Percentiles rank a stretch among this genome's conserved stretches.
Evolutionary conservation across 2,888 invertebrate genomes (phyloP).

Genomic region (Blastobasis adustella): DNA sequence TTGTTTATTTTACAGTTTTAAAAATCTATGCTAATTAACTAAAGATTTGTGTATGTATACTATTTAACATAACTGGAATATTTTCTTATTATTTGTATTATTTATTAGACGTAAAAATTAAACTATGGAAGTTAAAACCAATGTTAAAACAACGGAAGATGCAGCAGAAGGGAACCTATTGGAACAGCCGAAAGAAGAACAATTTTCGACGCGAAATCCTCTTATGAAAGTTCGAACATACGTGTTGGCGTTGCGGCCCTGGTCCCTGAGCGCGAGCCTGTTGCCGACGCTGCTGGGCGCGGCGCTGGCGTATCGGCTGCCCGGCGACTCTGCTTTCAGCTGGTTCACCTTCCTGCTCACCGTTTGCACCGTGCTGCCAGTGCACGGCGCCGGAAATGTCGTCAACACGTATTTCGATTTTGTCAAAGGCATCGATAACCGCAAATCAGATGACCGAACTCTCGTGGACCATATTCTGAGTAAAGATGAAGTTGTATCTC

Average conservation of each 20-base stretch:
- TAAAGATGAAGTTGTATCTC: slow-evolving; percentile 83
- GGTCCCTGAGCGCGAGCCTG: slow-evolving; percentile 94
- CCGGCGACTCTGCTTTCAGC: slow-evolving; percentile 84
- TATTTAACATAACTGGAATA: no score
- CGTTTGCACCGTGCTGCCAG: slow-evolving; percentile 89
- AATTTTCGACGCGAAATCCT: slow-evolving; percentile 59
- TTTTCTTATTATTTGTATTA: no score
- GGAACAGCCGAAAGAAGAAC: slow-evolving; percentile 57
- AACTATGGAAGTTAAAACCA: no score
- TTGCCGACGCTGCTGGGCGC: slow-evolving; percentile 94
- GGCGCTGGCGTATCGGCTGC: slow-evolving; percentile 89
- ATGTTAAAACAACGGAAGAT: no score
- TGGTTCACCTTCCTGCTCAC: slow-evolving; percentile 87
- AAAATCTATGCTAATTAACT: no score
- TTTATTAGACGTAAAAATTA: no score
- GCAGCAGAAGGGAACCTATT: slow-evolving; percentile 57
- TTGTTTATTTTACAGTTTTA: no score
- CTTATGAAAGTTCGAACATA: slow-evolving; percentile 93
- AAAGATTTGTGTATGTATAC: no score
- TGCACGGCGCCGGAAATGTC: slow-evolving; percentile 96
- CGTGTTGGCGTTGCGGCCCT: slow-evolving; percentile 91
- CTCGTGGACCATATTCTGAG: slow-evolving; percentile 92
- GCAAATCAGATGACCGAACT: slow-evolving; percentile 94
- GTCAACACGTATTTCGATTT: slow-evolving; percentile 98
- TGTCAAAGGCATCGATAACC: slow-evolving; percentile 93